Evolutionary conservation across 1,140 invertebrate species (phyloP).

Genomic region (Druon quercuslanigerum): DNA sequence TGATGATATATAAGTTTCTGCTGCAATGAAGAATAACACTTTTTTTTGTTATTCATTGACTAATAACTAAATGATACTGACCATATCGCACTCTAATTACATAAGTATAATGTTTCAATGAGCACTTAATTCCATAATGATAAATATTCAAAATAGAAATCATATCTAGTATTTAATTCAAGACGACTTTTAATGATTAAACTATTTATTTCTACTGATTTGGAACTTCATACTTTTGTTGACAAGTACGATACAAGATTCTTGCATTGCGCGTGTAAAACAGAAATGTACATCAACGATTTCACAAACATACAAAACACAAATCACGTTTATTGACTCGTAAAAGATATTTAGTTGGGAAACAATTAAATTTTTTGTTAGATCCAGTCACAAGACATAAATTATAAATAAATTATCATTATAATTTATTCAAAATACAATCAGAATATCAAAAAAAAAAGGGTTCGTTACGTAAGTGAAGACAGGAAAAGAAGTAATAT

Average conservation of each 20-base stretch:
- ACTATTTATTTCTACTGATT: background rate
- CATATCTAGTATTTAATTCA: background rate
- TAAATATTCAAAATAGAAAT: background rate
- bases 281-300: background rate
- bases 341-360: background rate
- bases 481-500: background rate
- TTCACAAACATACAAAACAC: conserved; percentile 20
- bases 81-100: conserved; percentile 23
- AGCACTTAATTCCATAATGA: background rate
- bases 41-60: conserved; percentile 22
- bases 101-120: conserved; percentile 14
- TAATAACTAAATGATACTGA: conserved; percentile 24
- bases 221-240: background rate
- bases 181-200: background rate
- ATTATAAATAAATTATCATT: background rate
- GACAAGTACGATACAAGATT: conserved; percentile 2
- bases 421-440: background rate
- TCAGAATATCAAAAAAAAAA: background rate
- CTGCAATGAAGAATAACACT: conserved; percentile 22
- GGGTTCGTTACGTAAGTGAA: background rate
- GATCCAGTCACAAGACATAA: background rate
- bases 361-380: background rate
- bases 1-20: conserved; percentile 23
- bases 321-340: background rate
- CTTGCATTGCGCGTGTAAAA: background rate